Evolutionary conservation across 2,113 vertebrate genomes (phyloP).

Genomic region (Pelusios castaneus): DNA sequence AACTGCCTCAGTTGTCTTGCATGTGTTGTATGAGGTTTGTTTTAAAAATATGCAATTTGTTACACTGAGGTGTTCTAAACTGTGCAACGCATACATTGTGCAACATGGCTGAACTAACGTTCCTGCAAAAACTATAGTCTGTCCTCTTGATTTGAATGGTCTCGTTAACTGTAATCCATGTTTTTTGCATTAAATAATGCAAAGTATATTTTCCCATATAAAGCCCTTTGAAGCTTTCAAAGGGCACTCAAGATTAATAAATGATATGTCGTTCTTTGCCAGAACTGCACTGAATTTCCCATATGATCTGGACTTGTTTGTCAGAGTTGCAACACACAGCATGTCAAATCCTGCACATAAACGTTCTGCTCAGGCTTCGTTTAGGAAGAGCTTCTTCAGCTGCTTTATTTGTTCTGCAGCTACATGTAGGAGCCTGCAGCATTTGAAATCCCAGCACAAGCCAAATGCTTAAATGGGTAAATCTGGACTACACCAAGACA

Average conservation of each 20-base stretch:
- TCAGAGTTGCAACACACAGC: constrained; percentile 57
- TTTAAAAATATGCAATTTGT: constrained; percentile 55
- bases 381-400: neutral
- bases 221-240: constrained; percentile 68
- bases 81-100: constrained; percentile 15
- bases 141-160: constrained; percentile 40
- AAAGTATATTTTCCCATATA: constrained; percentile 57
- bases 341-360: constrained; percentile 61
- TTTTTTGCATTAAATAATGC: constrained; percentile 68
- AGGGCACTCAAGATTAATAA: constrained; percentile 66
- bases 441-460: neutral
- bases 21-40: constrained; percentile 23
- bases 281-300: constrained; percentile 69
- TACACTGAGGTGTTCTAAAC: constrained; percentile 52
- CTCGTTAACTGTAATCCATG: constrained; percentile 65
- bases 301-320: constrained; percentile 48
- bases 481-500: neutral
- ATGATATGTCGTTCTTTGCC: constrained; percentile 55
- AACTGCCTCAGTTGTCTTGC: neutral
- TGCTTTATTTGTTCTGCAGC: neutral
- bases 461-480: neutral
- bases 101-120: constrained; percentile 64
- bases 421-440: neutral
- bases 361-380: constrained; percentile 37
- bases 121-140: constrained; percentile 37